Base-by-base conservation (phyloP, 2,113 vertebrate genomes). In the Burhinus bistriatus region DNA sequence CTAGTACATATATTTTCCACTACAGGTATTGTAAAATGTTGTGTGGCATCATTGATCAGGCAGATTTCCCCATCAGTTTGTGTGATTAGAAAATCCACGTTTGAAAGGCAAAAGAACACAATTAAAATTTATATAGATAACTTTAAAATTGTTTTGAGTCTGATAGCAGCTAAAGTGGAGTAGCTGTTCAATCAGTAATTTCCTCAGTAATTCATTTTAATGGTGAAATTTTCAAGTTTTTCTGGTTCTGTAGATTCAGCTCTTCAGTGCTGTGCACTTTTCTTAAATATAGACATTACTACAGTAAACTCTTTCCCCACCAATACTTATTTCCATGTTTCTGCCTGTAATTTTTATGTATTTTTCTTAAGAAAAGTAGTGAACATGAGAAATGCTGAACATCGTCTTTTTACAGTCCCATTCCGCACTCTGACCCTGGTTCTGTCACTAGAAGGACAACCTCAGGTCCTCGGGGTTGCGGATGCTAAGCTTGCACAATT, bases 211-310 rank as follows among this genome's bases (percentile, higher is more conserved):
- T n/a, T 79, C 4, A 20, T 58, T 75, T 76, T 59, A 69, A 64
- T 68, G 6, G 21, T 76, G 26, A n/a, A 22, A 79, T 90, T 84
- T 30, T 36, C 12, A 79, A 55, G 5, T 26, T 76, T 71, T 85
- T 72, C 11, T 62, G 76, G 23, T 82, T 54, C 11, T 15, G 4
- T 30, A n/a, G 5, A 52, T 7, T 13, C 22, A 52, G 44, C 3
- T 83, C 36, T 62, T 73, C 36, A 66, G 13, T 0, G 0, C 20
- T 76, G 12, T 62, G 25, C n/a, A 20, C 23, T 78, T 68, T 61
- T 66, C 68, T 65, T 59, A 65, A 68, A 57, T 36, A 27, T 5
- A 77, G 30, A 66, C 51, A 57, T 70, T 34, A 47, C 30, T 70
- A 13, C 21, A 45, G 23, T 83, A 57, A 83, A 44, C 9, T 76